A percentile compares a stretch with the other conserved stretches of the same genome.
Evolutionary conservation across 2,797 vertebrate species (phyloP).

Genomic region (Oreonectes daqikongensis): DNA sequence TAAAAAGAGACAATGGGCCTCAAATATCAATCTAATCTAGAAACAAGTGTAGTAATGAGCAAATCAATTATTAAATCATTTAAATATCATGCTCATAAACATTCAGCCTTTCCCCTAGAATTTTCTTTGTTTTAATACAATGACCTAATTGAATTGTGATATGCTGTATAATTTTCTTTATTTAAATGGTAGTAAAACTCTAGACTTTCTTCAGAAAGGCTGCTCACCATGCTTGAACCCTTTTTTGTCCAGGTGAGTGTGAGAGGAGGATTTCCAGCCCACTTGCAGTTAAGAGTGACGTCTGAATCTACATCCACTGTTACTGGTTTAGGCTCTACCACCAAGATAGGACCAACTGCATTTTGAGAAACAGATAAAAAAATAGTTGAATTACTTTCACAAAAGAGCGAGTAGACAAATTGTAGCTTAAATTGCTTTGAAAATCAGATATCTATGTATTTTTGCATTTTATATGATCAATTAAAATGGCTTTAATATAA

Average conservation of each 20-base stretch:
- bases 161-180: too few relatives aligned
- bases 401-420: neutral
- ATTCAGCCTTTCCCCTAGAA: too few relatives aligned
- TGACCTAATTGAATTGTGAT: too few relatives aligned
- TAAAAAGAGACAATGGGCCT: too few relatives aligned
- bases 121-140: too few relatives aligned
- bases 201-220: neutral
- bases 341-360: constrained; percentile 88
- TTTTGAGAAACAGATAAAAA: neutral
- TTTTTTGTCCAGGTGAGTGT: constrained; percentile 98
- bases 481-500: too few relatives aligned
- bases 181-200: too few relatives aligned
- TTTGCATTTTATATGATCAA: too few relatives aligned
- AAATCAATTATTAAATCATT: too few relatives aligned
- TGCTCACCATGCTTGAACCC: constrained; percentile 92
- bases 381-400: neutral
- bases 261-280: constrained; percentile 92
- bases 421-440: neutral
- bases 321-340: constrained; percentile 91
- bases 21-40: too few relatives aligned
- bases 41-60: too few relatives aligned
- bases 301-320: constrained; percentile 89
- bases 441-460: neutral
- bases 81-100: too few relatives aligned
- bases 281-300: constrained; percentile 91